Evolutionary conservation across 2,888 invertebrate genomes (phyloP), one percentile per base, ranked within the genome.

Genomic region (Cylloceria caligata): DNA sequence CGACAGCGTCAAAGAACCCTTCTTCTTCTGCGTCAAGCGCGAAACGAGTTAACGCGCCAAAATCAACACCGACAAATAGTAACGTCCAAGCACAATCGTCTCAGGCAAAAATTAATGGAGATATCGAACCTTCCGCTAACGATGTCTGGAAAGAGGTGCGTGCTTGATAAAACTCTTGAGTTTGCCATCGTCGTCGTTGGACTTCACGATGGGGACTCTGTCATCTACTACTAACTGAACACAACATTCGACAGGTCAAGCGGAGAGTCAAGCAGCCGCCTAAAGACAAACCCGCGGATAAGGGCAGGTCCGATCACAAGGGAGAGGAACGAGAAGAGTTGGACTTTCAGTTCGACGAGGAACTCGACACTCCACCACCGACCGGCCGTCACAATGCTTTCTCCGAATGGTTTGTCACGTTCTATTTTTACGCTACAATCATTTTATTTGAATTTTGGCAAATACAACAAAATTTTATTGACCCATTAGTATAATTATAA

Each of bases 271-370:
- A 93, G 84, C 90, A 89, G 11, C 87, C 90, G n/a, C 87, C 89
- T 1, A 92, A 90, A 83, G 91, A 89, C 21, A 92, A 88, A 85
- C 72, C 73, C n/a, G 90, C 88, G 30, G 89, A 87, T 2, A 90
- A 86, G 72, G 88, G 87, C 16, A 89, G 87, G 57, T 72, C 71
- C 11, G 88, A 88, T 39, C 86, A 82, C 76, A 80, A 82, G 27
- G 91, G 90, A 45, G 89, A 86, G 77, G 93, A 94, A 85, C 94
- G 95, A 85, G 98, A 98, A 93, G 98, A 98, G 92, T 93, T 99
- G 85, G 98, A 98, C 93, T 99, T 99, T 94, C 97, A 98, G 93
- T 98, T 99, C 91, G 99, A 99, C 91, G 99, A 99, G 94, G 99
- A 99, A 93, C 93, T 99, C 84, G 97, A 98, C 80, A 93, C 93